Percentiles rank a stretch among this genome's conserved stretches.
phyloP scores from a whole-genome alignment of 2,797 vertebrate species.

The Cossypha heuglini region DNA sequence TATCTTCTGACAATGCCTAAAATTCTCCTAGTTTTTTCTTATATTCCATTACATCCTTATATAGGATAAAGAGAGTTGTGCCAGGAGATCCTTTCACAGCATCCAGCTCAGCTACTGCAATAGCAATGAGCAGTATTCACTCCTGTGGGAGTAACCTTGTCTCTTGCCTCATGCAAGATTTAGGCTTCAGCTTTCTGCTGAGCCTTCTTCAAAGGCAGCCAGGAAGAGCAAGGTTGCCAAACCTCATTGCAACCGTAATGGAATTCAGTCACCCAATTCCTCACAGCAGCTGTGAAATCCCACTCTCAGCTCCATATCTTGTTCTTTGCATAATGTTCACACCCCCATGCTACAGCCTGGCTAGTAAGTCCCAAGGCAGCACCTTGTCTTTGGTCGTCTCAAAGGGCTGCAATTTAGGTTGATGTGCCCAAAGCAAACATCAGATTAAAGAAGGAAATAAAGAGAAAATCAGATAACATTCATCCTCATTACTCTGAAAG shows the following conservation, averaged over 20 bases:
- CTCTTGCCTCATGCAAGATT: neutral
- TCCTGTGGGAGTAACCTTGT: neutral
- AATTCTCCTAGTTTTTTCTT: neutral
- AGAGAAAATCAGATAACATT: slow-evolving; percentile 1
- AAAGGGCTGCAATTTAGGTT: neutral
- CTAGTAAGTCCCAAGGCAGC: neutral
- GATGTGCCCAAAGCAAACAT: neutral
- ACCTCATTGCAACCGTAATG: neutral
- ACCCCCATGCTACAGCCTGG: neutral
- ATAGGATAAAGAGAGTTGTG: neutral
- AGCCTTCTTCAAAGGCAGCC: neutral
- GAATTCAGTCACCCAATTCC: neutral
- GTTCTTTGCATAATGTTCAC: neutral
- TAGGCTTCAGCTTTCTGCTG: neutral
- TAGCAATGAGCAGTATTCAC: neutral
- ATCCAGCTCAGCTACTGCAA: neutral
- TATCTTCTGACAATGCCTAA: neutral
- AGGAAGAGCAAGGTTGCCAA: neutral
- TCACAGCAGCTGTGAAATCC: neutral
- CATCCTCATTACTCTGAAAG: neutral
- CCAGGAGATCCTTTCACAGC: neutral
- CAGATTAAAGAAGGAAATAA: neutral
- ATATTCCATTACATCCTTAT: neutral
- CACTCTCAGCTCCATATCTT: neutral
- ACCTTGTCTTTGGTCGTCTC: neutral